Evolutionary conservation across 2,888 invertebrate genomes (phyloP).

Genomic region (Plusia festucae): DNA sequence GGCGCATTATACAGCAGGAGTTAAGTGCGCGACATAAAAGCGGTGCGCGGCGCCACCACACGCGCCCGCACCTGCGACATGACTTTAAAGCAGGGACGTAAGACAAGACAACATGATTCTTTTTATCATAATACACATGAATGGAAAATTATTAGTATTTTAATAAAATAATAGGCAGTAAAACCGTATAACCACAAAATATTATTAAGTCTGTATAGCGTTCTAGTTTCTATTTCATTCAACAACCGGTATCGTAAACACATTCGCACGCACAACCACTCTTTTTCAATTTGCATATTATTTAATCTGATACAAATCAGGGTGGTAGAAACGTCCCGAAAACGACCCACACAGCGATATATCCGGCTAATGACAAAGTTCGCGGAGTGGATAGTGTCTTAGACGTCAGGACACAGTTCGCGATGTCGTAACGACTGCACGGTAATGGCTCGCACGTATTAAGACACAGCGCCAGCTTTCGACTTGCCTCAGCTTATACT

Average conservation of each 20-base stretch:
- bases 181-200: no score
- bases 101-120: no score
- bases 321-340: not conserved
- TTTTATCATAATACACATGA: no score
- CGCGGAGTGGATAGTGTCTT: not conserved
- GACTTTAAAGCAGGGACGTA: not conserved
- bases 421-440: not conserved
- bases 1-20: not conserved
- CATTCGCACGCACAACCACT: not conserved
- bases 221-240: not conserved
- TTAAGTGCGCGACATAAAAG: conserved; percentile 2
- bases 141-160: no score
- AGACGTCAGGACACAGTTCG: not conserved
- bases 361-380: not conserved
- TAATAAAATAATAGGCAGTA: no score
- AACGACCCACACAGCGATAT: not conserved
- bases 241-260: not conserved
- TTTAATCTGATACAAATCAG: not conserved
- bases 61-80: not conserved
- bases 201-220: no score
- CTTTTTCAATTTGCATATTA: not conserved
- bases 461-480: not conserved
- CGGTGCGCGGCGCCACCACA: not conserved
- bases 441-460: not conserved
- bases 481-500: not conserved